Conservation (phyloP, 1,140 invertebrate genomes). For the Melipona quadrifasciata region DNA sequence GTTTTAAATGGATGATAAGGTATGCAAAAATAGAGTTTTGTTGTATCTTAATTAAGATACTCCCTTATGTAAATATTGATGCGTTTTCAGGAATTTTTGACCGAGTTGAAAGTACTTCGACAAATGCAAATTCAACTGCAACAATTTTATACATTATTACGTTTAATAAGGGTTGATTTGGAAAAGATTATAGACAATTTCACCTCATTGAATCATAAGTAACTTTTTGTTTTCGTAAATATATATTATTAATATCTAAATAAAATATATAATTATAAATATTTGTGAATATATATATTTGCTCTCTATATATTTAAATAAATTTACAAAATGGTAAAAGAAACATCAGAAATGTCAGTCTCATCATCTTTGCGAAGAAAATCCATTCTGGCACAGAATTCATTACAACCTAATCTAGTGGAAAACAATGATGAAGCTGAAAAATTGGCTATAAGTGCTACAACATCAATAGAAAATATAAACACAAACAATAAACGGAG, state of each 20-base stretch:
- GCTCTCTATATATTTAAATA: background rate
- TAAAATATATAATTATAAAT: background rate
- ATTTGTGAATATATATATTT: background rate
- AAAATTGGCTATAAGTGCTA: slow-evolving; percentile 53
- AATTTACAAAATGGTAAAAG: slow-evolving; percentile 21
- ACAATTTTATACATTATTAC: slow-evolving; percentile 61
- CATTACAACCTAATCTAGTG: slow-evolving; percentile 10
- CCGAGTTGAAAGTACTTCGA: slow-evolving; percentile 60
- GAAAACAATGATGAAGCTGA: slow-evolving; percentile 79
- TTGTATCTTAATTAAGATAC: background rate
- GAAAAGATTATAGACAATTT: slow-evolving; percentile 70
- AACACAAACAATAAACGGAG: slow-evolving; percentile 52
- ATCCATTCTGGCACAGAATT: background rate
- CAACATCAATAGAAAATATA: slow-evolving; percentile 10
- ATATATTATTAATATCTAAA: background rate
- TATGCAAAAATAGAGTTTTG: background rate
- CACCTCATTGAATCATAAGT: slow-evolving; percentile 17
- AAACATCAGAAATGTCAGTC: too few species aligned
- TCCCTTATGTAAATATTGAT: background rate
- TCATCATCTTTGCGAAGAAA: slow-evolving; percentile 14
- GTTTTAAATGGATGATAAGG: slow-evolving; percentile 26
- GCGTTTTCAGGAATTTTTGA: slow-evolving; percentile 16
- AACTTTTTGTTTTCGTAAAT: background rate
- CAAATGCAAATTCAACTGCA: slow-evolving; percentile 61
- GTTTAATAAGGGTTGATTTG: slow-evolving; percentile 65